Evolutionary conservation across 1,140 invertebrate species (phyloP), one percentile per base, ranked within the genome.

Genomic region (Achroia grisella): DNA sequence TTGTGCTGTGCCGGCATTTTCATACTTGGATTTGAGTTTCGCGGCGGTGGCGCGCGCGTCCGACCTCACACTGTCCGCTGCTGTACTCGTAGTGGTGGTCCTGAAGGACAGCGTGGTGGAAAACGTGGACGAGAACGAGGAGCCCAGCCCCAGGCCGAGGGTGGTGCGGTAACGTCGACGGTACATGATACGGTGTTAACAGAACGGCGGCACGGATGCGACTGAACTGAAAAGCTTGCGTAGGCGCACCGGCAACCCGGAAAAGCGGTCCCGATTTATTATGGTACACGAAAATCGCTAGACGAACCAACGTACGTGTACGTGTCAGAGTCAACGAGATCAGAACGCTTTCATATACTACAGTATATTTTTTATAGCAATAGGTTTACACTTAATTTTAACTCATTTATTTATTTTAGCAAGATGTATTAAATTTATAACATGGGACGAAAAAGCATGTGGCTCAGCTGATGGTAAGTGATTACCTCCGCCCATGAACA

Each of bases 1-100:
- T 82, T 82, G 81, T 15, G 78, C 78, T 28, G 78, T 82, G 43
- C 78, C 81, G 49, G 78, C 70, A 44, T 55, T 85, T 52, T 82
- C 81, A 53, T 85, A 82, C 65, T 82, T 85, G 27, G 78, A 70
- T 52, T 85, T 85, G 46, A 85, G 69, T 41, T 82, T 85, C 23
- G 81, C 81, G 11, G 81, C 81, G 1, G 81, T 85, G 14, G 81
- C 81, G 1, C 66, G 56, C 5, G 81, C 81, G 35, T 85, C 78
- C 1, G 76, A 85, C 30, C 80, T 51, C 37, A 84, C 78, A 1
- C 74, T 69, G 44, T 82, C 76, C n/a, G 62, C 58, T 5, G 71
- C 50, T 0, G 57, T 35, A 1, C 54, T 37, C 3, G 48, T 43
- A 1, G 65, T 60, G 2, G 61, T 62, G 5, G 72, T 74, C 15